Evolutionary conservation across 2,888 invertebrate species (phyloP).

Genomic region (Neoitamus cyanurus): DNA sequence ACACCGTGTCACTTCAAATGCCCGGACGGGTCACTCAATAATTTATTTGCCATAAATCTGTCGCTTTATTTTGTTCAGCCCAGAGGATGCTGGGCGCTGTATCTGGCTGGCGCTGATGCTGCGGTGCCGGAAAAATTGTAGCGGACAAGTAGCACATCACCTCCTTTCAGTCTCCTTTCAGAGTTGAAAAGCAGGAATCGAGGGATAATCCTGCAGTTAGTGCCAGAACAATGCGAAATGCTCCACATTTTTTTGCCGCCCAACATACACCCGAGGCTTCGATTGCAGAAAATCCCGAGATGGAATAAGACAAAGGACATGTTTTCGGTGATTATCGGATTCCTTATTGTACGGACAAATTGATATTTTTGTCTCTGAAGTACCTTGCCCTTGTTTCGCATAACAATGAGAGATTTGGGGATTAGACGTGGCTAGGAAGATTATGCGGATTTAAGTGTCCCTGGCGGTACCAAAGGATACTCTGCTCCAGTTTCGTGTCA

Average conservation of each 20-base stretch:
- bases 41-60: constrained; percentile 40
- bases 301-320: constrained; percentile 25
- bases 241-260: not conserved
- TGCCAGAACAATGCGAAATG: not conserved
- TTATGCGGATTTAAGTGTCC: not conserved
- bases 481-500: constrained; percentile 39
- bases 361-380: constrained; percentile 41
- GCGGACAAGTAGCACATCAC: not conserved
- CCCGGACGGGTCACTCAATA: constrained; percentile 22
- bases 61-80: not conserved
- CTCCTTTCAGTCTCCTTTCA: not conserved
- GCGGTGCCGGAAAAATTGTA: not conserved
- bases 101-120: not conserved
- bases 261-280: not conserved
- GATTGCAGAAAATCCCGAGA: constrained; percentile 24
- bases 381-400: constrained; percentile 34
- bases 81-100: not conserved
- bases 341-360: constrained; percentile 34
- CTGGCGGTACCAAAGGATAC: not conserved
- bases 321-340: constrained; percentile 44
- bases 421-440: constrained; percentile 16
- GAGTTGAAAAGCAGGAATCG: not conserved
- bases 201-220: constrained; percentile 10
- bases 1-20: constrained; percentile 2
- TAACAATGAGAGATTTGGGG: constrained; percentile 4